phyloP scores from a whole-genome alignment of 2,113 vertebrate genomes.

The Rana temporaria region DNA sequence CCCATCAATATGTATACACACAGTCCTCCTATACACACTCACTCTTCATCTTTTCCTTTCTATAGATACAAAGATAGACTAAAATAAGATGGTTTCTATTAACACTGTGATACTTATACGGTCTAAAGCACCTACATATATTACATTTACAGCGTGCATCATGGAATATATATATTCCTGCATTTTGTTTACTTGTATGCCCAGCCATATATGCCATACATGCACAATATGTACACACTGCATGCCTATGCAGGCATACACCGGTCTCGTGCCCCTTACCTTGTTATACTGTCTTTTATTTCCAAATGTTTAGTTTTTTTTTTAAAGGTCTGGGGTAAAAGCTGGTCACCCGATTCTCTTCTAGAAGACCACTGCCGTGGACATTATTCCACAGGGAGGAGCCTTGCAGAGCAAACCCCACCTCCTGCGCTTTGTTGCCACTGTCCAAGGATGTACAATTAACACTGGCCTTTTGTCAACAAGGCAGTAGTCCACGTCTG shows the following conservation, averaged over 20 bases:
- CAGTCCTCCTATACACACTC: background rate
- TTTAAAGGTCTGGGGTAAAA: conserved; percentile 25
- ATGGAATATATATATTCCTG: background rate
- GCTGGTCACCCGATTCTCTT: conserved; percentile 49
- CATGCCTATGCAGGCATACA: conserved; percentile 6
- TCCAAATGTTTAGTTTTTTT: conserved; percentile 18
- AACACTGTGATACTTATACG: too few relatives aligned
- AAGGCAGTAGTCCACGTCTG: conserved; percentile 20
- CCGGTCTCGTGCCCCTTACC: conserved; percentile 20
- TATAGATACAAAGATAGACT: too few relatives aligned
- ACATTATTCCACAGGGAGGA: conserved; percentile 48
- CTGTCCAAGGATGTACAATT: conserved; percentile 33
- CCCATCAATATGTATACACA: background rate
- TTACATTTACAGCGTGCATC: too few relatives aligned
- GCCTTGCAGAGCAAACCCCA: conserved; percentile 44
- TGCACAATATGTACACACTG: background rate
- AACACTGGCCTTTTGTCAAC: conserved; percentile 24
- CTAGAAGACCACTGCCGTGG: conserved; percentile 44
- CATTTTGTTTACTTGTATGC: background rate
- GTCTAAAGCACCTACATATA: too few relatives aligned
- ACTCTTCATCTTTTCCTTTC: too few relatives aligned
- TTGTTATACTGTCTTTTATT: conserved; percentile 24
- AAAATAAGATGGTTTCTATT: too few relatives aligned
- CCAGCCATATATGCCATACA: background rate
- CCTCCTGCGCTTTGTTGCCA: conserved; percentile 36